Base-by-base conservation (phyloP, 2,888 invertebrate species). In the Cheilosia impressa region DNA sequence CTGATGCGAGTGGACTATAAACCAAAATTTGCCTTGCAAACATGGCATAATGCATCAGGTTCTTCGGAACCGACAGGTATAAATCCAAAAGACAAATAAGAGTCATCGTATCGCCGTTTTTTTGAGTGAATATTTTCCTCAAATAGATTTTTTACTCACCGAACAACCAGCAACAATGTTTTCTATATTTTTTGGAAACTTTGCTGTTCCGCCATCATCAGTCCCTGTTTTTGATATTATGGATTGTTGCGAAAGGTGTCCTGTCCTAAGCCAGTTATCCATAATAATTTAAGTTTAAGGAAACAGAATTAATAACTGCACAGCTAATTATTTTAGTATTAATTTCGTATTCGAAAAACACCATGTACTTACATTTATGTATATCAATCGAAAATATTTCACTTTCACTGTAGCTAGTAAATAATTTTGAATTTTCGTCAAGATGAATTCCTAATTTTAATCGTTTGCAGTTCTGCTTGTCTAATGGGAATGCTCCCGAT, bases 251-350 rank as follows among this genome's bases (percentile, higher is more conserved):
- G 57, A 57, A 57, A 57, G 57, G 57, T 31, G 57, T 34, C 31
- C 57, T 57, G 57, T 57, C 57, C 34, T 57, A 34, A 57, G 31
- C 19, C 57, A 31, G 53, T 53, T 53, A 53, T 53, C 53, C 27
- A 53, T 53, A 53, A 53, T 53, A 53, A 53, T 53, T 53, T 22
- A 53, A 53, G 53, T 24, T 22, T 24, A 24, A 53, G 53, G 53
- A 57, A 57, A 57, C 57, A 34, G 57, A 57, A 57, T 31, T 57
- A n/a, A 57, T 57, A 34, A 57, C 38, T 34, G 57, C 57, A 57
- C 57, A 57, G 34, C 4, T 57, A 34, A 57, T 57, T 34, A 34
- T 57, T 57, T 57, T 34, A 17, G 34, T 34, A 38, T 34, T 34
- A 57, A 57, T 57, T 24, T 24, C 2, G 57, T 57, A 9, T 57